Conservation (phyloP, 1,140 invertebrate species). For the Cyclina sinensis region DNA sequence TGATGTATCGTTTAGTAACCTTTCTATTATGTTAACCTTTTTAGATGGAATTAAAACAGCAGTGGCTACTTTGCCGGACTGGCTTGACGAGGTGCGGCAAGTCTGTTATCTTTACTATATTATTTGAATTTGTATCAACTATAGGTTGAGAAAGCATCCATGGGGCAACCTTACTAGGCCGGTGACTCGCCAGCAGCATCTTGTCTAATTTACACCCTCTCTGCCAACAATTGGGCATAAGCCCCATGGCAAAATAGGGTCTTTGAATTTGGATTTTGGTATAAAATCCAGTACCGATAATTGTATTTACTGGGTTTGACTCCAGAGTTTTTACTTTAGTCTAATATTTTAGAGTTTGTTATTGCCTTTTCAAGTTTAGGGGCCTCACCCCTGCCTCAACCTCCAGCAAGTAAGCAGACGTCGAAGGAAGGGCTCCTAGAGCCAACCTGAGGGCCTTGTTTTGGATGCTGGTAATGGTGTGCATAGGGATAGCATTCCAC, state of each 20-base stretch:
- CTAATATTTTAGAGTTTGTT: slow-evolving; percentile 2
- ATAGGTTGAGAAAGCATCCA: neutral
- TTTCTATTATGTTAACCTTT: neutral
- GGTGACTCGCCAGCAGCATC: neutral
- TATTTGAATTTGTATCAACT: too few relatives aligned
- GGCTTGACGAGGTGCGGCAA: neutral
- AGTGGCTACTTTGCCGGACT: too few relatives aligned
- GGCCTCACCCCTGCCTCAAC: neutral
- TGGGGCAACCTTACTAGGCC: neutral
- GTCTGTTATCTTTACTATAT: neutral
- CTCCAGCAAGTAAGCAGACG: neutral
- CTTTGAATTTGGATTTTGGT: slow-evolving; percentile 7
- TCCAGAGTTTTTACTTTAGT: too few relatives aligned
- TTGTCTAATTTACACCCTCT: neutral
- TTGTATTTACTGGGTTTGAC: neutral
- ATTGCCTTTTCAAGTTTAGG: neutral
- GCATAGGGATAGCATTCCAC: too few relatives aligned
- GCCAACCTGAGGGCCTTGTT: too few relatives aligned
- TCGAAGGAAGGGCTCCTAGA: too few relatives aligned
- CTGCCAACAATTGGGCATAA: neutral
- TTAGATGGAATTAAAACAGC: neutral
- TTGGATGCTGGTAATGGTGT: too few relatives aligned
- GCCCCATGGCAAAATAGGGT: neutral
- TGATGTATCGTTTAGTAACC: too few relatives aligned
- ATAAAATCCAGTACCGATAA: neutral